Percentiles rank a stretch among this genome's conserved stretches.
Conservation (phyloP, 92 coral and sea anemone species). For the Epizoanthus stellaris region DNA sequence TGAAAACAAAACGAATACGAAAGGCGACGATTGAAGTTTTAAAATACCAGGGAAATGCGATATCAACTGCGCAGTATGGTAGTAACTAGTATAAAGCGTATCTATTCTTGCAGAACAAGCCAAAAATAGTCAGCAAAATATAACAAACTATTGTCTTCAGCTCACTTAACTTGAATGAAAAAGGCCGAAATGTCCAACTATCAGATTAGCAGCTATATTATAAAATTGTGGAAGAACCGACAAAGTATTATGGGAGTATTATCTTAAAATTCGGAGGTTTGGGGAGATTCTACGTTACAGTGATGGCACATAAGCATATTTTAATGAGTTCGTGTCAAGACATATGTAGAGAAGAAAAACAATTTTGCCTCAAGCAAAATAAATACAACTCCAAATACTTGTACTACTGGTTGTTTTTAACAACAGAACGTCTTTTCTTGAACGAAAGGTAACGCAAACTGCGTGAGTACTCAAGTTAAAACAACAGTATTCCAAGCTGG, state of each 20-base stretch:
- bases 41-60: neutral
- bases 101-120: neutral
- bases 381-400: neutral
- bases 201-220: neutral
- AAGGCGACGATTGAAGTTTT: slow-evolving; percentile 9
- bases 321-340: slow-evolving; percentile 1
- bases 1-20: neutral
- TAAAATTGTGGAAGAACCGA: neutral
- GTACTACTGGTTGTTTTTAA: neutral
- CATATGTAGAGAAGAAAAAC: slow-evolving; percentile 7
- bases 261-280: neutral
- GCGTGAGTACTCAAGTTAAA: slow-evolving; percentile 11
- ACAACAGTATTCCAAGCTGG: slow-evolving; percentile 26
- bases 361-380: slow-evolving; percentile 15
- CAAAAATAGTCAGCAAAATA: slow-evolving; percentile 10
- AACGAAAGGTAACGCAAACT: slow-evolving; percentile 18
- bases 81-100: too few relatives aligned
- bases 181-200: neutral
- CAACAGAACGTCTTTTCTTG: neutral
- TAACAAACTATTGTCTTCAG: neutral
- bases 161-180: neutral
- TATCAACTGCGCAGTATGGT: neutral
- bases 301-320: neutral
- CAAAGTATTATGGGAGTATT: neutral
- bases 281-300: neutral